Base-by-base conservation (phyloP, 2,888 invertebrate species). In the Lobophora halterata region DNA sequence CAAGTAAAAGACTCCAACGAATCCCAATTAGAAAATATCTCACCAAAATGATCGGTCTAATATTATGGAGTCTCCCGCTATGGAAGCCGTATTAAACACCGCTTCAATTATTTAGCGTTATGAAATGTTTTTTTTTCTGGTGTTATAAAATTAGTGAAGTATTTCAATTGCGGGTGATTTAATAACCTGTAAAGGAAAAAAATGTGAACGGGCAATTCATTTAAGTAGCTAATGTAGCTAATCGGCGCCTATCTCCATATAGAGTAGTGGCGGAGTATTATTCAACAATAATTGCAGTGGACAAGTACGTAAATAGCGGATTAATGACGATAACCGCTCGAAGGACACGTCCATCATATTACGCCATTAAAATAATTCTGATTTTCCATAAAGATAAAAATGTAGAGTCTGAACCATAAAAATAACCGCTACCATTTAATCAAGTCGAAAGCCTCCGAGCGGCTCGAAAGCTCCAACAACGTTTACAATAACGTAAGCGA, bases 221-320 rank as follows among this genome's bases (percentile, higher is more conserved):
- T 65, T 60, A 67, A 65, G 64, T 58, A 65, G 61, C 61, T 71
- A 70, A 69, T 65, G 58, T 55, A 53, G 57, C 49, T 65, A 61
- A 69, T 64, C 53, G 57, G 26, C 43, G 16, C 41, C 55, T 59
- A 61, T 65, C 61, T 59, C 55, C 61, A 49, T 61, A 60, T 55
- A 58, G 21, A 52, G 49, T 49, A 48, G 45, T 47, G 31, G 50
- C 53, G 40, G 40, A 45, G 46, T 54, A 59, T 55, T 59, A 61
- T 58, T 52, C 48, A 55, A 52, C 51, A 58, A 44, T 61, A 61
- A 64, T 62, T 61, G 58, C 47, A 35, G 34, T 34, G 11, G 29
- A 33, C 45, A 47, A 31, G 38, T 37, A 44, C 42, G 41, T 45
- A 41, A 42, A 47, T 58, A 39, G n/a, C n/a, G n/a, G n/a, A 41